phyloP scores from a whole-genome alignment of 2,113 vertebrate genomes.

The Pogonocichla stellata region DNA sequence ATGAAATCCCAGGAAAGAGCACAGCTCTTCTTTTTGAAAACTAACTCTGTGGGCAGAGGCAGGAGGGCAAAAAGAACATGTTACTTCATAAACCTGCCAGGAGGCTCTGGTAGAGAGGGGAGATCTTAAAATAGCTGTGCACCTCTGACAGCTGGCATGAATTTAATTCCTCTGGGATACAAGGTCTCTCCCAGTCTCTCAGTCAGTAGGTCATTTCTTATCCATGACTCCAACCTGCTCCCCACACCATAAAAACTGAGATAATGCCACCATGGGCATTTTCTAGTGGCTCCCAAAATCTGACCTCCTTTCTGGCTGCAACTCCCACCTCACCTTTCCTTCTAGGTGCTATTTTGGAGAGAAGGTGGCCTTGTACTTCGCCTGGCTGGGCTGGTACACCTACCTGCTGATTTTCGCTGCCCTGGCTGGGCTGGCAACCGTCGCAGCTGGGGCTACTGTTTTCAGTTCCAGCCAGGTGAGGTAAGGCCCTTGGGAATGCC shows the following conservation, averaged over 20 bases:
- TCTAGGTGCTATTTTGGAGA: constrained; percentile 89
- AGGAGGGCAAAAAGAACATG: fast-evolving
- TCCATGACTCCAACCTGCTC: neutral
- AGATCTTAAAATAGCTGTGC: no score
- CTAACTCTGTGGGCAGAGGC: fast-evolving
- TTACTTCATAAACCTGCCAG: neutral
- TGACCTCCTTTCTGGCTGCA: neutral
- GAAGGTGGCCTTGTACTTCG: constrained; percentile 90
- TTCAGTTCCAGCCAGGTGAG: constrained; percentile 86
- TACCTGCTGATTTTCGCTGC: constrained; percentile 81
- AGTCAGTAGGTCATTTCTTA: neutral
- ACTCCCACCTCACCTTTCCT: neutral
- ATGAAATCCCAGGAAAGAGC: neutral
- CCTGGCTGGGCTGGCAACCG: constrained; percentile 67
- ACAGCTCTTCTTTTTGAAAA: neutral
- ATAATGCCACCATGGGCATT: fast-evolving
- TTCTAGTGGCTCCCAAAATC: neutral
- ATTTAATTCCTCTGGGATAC: neutral
- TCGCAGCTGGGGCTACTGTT: constrained; percentile 81
- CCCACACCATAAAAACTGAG: neutral
- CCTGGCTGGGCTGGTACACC: constrained; percentile 94
- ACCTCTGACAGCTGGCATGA: neutral
- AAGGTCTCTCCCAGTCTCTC: neutral
- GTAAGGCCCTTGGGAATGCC: constrained; percentile 67
- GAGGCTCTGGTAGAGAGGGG: neutral